Evolutionary conservation across 2,113 vertebrate genomes (phyloP).

Genomic region (Cyprinodon variegatus): DNA sequence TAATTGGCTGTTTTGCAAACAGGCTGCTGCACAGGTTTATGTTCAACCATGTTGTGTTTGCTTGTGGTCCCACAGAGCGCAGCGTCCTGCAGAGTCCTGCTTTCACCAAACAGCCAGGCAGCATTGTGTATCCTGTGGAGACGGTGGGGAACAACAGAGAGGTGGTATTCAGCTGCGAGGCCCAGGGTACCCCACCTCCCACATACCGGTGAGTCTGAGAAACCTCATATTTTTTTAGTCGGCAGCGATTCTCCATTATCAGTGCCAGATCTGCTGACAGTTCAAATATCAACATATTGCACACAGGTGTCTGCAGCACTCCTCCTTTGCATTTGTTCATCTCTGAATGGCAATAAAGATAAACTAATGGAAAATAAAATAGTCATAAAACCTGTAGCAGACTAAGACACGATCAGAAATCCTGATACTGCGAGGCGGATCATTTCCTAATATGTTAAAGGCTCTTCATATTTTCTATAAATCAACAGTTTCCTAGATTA

Average conservation of each 20-base stretch:
- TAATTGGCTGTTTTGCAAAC: constrained; percentile 66
- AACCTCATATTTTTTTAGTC: background rate
- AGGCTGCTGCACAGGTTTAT: constrained; percentile 27
- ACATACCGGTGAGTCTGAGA: constrained; percentile 83
- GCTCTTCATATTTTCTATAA: background rate
- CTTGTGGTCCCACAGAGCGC: constrained; percentile 79
- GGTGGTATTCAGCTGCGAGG: constrained; percentile 93
- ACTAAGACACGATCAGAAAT: background rate
- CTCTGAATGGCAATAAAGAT: constrained; percentile 1
- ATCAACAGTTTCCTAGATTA: background rate
- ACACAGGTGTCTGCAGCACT: background rate
- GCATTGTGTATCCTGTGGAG: constrained; percentile 90
- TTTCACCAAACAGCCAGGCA: constrained; percentile 92
- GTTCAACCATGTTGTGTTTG: constrained; percentile 44
- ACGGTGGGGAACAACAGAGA: constrained; percentile 90
- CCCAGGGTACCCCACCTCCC: constrained; percentile 87
- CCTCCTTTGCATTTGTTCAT: background rate
- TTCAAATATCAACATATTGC: background rate
- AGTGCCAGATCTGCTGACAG: background rate
- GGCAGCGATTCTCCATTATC: background rate
- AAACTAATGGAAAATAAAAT: background rate
- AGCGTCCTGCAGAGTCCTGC: constrained; percentile 84
- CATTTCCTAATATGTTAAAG: too few species aligned
- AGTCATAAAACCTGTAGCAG: constrained; percentile 2
- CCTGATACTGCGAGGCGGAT: background rate